Evolutionary conservation across 2,888 invertebrate genomes (phyloP).

Genomic region (Drosophila histrio): DNA sequence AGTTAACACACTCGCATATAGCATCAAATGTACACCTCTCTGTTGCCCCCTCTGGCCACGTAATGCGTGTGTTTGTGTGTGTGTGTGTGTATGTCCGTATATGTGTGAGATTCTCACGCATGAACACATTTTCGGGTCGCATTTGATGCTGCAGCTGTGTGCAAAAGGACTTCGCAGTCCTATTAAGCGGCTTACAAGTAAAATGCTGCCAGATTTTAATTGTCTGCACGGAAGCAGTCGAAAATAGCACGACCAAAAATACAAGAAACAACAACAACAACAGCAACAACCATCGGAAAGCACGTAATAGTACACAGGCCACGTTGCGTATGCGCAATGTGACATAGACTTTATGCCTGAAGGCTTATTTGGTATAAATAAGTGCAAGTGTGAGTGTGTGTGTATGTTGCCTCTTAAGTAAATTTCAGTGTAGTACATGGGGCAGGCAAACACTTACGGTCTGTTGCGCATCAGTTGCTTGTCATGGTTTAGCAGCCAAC

Average conservation of each 20-base stretch:
- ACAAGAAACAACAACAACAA: conserved; percentile 14
- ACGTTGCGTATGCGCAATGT: conserved; percentile 67
- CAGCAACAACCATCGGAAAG: background rate
- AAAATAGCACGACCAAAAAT: conserved; percentile 21
- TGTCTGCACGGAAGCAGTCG: conserved; percentile 67
- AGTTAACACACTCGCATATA: conserved; percentile 54
- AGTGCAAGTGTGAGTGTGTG: conserved; percentile 3
- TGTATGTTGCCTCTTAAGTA: conserved; percentile 46
- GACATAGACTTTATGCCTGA: conserved; percentile 28
- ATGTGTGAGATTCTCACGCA: conserved; percentile 47
- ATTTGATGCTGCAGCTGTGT: conserved; percentile 46
- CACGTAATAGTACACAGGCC: conserved; percentile 10
- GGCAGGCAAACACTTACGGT: conserved; percentile 58
- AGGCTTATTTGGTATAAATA: conserved; percentile 31
- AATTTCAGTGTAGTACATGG: conserved; percentile 59
- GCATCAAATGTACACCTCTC: conserved; percentile 1
- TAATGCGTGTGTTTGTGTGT: background rate
- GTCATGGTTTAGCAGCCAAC: conserved; percentile 63
- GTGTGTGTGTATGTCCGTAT: conserved; percentile 6
- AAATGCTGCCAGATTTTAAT: conserved; percentile 83
- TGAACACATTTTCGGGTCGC: conserved; percentile 62
- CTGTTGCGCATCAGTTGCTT: conserved; percentile 64
- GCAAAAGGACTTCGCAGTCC: conserved; percentile 61
- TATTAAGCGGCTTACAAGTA: conserved; percentile 82
- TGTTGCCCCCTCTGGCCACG: conserved; percentile 2